phyloP scores from a whole-genome alignment of 2,888 invertebrate species.

The Merodon equestris region DNA sequence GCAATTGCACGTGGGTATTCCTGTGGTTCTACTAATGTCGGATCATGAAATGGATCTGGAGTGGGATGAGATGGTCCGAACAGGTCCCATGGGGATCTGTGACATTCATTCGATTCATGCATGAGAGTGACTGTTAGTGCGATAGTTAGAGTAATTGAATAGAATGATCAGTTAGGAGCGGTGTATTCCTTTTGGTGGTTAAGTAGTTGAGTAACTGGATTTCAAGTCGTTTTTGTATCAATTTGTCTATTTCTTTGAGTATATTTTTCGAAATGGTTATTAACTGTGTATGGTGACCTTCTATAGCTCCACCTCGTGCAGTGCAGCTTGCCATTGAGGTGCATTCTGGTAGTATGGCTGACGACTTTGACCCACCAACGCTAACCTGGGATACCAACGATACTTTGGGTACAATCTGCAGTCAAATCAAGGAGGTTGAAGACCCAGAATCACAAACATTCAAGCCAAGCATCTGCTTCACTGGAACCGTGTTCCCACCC shows the following conservation, averaged over 20 bases:
- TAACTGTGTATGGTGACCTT: too few relatives aligned
- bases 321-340: conserved; percentile 19
- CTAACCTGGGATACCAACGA: conserved; percentile 1
- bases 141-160: too few relatives aligned
- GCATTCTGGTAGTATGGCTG: conserved; percentile 13
- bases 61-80: conserved; percentile 33
- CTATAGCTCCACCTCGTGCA: accelerated
- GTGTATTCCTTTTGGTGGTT: too few relatives aligned
- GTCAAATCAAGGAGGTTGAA: conserved; percentile 74
- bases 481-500: conserved; percentile 71
- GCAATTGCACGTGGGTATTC: conserved; percentile 59
- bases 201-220: too few relatives aligned
- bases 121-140: neutral
- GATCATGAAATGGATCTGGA: conserved; percentile 45
- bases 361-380: conserved; percentile 33
- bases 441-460: conserved; percentile 72
- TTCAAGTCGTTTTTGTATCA: too few relatives aligned
- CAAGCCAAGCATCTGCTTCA: conserved; percentile 72
- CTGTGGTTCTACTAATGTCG: conserved; percentile 42
- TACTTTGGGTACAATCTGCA: conserved; percentile 60
- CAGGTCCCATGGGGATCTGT: conserved; percentile 52
- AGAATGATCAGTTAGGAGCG: too few relatives aligned
- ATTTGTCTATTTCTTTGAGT: too few relatives aligned
- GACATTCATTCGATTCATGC: conserved; percentile 37
- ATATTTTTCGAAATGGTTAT: too few relatives aligned